Percentiles rank a stretch among this genome's conserved stretches.
Evolutionary conservation across 2,113 vertebrate genomes (phyloP).

Genomic region (Hyla sarda): DNA sequence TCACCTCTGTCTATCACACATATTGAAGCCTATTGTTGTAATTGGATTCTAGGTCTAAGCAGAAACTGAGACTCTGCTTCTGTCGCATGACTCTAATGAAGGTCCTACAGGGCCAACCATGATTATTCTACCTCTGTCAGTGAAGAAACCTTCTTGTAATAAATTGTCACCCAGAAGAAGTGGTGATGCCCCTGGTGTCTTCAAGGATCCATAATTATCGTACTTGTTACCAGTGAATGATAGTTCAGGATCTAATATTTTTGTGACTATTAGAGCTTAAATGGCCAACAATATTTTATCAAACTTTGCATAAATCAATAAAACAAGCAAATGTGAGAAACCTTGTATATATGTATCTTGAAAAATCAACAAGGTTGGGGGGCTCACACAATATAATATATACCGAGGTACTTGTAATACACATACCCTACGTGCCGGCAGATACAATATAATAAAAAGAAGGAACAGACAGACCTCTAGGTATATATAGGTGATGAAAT

Average conservation of each 20-base stretch:
- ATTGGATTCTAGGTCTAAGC: slow-evolving; percentile 18
- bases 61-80: not conserved
- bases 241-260: not conserved
- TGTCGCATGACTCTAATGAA: slow-evolving; percentile 14
- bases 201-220: not conserved
- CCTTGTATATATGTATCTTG: too few species aligned
- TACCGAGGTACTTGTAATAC: too few species aligned
- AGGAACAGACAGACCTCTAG: too few species aligned
- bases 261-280: not conserved
- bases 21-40: not conserved
- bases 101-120: slow-evolving; percentile 4
- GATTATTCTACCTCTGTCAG: not conserved
- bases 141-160: not conserved
- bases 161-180: not conserved
- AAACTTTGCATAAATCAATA: too few species aligned
- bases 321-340: too few species aligned
- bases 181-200: not conserved
- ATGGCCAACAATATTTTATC: not conserved
- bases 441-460: too few species aligned
- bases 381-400: too few species aligned
- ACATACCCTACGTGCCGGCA: too few species aligned
- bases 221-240: not conserved
- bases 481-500: too few species aligned
- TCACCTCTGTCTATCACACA: not conserved
- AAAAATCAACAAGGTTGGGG: too few species aligned